These are phyloP conservation scores for Chrysomela aeneicollis DNA, from an alignment of 2,888 invertebrate genomes.

Conservation along the genomic window DNA sequence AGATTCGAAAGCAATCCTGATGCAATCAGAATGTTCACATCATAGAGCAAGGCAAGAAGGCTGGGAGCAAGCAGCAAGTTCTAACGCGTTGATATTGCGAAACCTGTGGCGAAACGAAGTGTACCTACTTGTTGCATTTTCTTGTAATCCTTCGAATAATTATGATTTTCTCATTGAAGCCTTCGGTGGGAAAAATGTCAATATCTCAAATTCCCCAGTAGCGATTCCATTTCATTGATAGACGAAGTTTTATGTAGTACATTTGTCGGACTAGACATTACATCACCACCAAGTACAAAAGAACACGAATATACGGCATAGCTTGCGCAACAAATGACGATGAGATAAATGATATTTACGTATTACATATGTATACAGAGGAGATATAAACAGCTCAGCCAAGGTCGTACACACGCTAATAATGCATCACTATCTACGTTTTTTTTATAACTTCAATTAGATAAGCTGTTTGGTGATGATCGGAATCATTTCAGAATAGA, in stretches of 20 bases:
- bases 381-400: not conserved
- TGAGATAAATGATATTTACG: not conserved
- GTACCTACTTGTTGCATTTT: not conserved
- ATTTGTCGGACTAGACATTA: no score
- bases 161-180: no score
- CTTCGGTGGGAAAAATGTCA: no score
- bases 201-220: no score
- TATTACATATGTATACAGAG: not conserved
- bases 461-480: not conserved
- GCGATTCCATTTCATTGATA: no score
- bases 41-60: not conserved
- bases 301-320: no score
- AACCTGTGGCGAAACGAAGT: not conserved
- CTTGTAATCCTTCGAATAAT: no score
- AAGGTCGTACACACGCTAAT: slow-evolving; percentile 2
- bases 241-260: no score
- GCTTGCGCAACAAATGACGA: not conserved
- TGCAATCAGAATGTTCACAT: not conserved
- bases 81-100: not conserved
- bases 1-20: not conserved
- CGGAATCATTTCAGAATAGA: not conserved
- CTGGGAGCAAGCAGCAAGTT: no score
- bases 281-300: no score
- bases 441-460: not conserved
- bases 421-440: not conserved